Base-by-base conservation (phyloP, 2,888 invertebrate genomes). In the Lithosia quadra region DNA sequence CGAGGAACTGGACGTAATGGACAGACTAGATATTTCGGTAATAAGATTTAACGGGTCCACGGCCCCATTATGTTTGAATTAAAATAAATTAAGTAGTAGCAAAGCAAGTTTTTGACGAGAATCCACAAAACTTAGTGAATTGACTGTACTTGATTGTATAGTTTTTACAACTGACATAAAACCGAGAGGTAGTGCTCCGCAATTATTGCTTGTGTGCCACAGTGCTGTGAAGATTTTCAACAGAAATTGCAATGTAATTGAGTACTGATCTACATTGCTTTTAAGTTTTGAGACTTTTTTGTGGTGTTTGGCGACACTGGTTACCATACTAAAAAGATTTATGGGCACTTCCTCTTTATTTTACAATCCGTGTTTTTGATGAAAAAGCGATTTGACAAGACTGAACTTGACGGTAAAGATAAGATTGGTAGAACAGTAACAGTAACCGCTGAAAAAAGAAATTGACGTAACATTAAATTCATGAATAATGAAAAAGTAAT, bases 1-100 rank as follows among this genome's bases (percentile, higher is more conserved):
- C 8, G 49, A 49, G 49, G 49, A 49, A 49, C 49, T 49, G 49
- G 49, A 49, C 49, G 49, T 18, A 49, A 9, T 9, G 49, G 8
- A 49, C 49, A 49, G 49, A 49, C 49, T 49, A 49, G 49, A 49
- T n/a, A 49, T 49, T 49, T 49, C 49, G n/a, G 18, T 43, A 43
- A 43, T 49, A n/a, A 49, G 49, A 49, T 18, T 5, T 18, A 49
- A 49, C n/a, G 49, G 49, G 18, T 49, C 39, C 39, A 15, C 1
- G 49, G n/a, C n/a, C 49, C 49, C 7, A 9, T n/a, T 49, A n/a
- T n/a, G n/a, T 43, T n/a, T 43, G 18, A 43, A 18, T 49, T n/a
- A 49, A 49, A 49, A 49, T 49, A 49, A 49, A 8, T 49, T n/a
- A 18, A n/a, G 49, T 49, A 49, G n/a, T 49, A 49, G 18, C n/a